These are phyloP conservation scores for Zosterops lateralis DNA, from an alignment of 2,113 vertebrate genomes.

Conservation along the genomic window DNA sequence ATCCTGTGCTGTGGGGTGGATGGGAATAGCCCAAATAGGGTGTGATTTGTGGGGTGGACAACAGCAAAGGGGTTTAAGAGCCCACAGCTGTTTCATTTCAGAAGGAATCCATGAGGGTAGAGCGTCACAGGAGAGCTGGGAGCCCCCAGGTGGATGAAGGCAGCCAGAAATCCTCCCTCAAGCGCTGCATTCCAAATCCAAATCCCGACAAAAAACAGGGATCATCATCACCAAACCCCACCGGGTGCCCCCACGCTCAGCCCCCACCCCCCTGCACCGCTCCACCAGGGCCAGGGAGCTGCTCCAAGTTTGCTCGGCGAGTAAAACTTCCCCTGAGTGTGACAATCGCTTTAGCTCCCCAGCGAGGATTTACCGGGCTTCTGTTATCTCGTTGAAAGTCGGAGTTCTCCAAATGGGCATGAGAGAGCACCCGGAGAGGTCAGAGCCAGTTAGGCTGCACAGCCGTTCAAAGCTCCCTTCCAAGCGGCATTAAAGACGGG, in stretches of 20 bases:
- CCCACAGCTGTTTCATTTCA: accelerated
- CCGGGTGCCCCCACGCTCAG: accelerated
- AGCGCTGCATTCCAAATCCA: neutral
- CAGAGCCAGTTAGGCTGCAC: constrained; percentile 41
- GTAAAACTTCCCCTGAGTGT: constrained; percentile 48
- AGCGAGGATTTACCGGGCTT: constrained; percentile 55
- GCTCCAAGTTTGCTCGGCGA: constrained; percentile 48
- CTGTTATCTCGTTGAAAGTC: constrained; percentile 49
- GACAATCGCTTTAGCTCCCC: constrained; percentile 66
- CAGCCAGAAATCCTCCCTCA: neutral
- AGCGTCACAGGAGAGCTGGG: accelerated
- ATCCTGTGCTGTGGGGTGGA: accelerated
- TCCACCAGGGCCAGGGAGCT: neutral
- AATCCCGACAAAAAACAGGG: neutral
- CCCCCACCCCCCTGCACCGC: accelerated
- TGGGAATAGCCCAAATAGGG: accelerated
- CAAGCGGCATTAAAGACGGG: constrained; percentile 60
- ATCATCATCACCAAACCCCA: accelerated
- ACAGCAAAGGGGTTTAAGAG: accelerated
- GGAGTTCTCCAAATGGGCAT: constrained; percentile 36
- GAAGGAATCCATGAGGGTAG: neutral
- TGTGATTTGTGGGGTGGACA: accelerated
- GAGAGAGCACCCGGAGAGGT: constrained; percentile 43
- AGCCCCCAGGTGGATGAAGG: neutral
- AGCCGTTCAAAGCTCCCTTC: constrained; percentile 60